A percentile compares a stretch with the other conserved stretches of the same genome.
These are phyloP conservation scores for Nothura maculosa DNA, from an alignment of 2,797 vertebrate genomes.

Conservation along the genomic window DNA sequence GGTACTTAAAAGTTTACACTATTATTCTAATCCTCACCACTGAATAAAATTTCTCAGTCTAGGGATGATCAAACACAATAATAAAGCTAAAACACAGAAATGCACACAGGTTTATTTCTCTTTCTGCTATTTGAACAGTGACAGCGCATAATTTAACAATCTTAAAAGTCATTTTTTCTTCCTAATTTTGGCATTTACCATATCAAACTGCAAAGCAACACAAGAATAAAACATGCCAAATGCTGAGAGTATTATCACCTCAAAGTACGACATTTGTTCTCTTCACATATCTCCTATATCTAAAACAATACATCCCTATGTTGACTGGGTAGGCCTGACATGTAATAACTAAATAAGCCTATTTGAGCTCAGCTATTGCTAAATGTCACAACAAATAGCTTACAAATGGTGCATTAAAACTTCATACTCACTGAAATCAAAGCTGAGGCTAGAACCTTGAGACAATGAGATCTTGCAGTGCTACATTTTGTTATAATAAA, in stretches of 20 bases:
- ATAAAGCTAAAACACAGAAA: not conserved
- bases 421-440: not conserved
- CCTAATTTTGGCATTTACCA: not conserved
- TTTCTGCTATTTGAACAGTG: not conserved
- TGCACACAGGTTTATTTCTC: not conserved
- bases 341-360: not conserved
- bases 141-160: not conserved
- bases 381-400: not conserved
- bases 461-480: not conserved
- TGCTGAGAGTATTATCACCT: not conserved
- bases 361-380: not conserved
- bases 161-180: not conserved
- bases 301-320: not conserved
- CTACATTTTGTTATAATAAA: fast-evolving
- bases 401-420: not conserved
- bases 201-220: not conserved
- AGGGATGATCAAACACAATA: not conserved
- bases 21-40: not conserved
- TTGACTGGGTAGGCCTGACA: not conserved
- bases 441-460: not conserved
- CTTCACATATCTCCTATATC: not conserved
- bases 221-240: not conserved
- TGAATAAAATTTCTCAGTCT: not conserved
- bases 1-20: not conserved
- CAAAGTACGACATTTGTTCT: not conserved